phyloP scores from a whole-genome alignment of 2,797 vertebrate genomes.

The Acanthornis magna region DNA sequence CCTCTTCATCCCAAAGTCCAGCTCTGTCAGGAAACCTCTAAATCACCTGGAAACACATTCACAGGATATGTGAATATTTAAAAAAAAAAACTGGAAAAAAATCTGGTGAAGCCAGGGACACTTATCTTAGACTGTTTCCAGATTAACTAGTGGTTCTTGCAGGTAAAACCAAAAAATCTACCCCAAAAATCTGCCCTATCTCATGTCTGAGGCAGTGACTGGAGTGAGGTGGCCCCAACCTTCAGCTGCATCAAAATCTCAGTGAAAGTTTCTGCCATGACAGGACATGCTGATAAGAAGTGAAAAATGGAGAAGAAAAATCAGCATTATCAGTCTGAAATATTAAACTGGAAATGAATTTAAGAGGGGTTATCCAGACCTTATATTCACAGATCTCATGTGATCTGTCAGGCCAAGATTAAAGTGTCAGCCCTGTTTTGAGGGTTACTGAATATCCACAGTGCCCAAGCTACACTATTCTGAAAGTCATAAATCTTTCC shows the following conservation, averaged over 20 bases:
- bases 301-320: background rate
- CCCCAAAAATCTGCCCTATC: too few species aligned
- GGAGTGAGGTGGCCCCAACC: background rate
- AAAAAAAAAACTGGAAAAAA: background rate
- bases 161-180: background rate
- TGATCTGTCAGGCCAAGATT: background rate
- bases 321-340: background rate
- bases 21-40: background rate
- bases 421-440: background rate
- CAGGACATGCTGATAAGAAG: background rate
- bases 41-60: background rate
- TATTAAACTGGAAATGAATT: background rate
- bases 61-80: background rate
- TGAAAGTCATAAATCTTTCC: background rate
- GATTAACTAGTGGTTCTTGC: background rate
- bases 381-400: background rate
- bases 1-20: background rate
- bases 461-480: background rate
- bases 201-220: background rate
- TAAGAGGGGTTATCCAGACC: background rate
- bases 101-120: rapidly evolving
- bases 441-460: background rate
- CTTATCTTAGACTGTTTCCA: background rate
- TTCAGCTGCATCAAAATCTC: background rate
- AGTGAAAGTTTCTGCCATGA: background rate